phyloP scores from a whole-genome alignment of 2,113 vertebrate genomes.

The Elaphurus davidianus region DNA sequence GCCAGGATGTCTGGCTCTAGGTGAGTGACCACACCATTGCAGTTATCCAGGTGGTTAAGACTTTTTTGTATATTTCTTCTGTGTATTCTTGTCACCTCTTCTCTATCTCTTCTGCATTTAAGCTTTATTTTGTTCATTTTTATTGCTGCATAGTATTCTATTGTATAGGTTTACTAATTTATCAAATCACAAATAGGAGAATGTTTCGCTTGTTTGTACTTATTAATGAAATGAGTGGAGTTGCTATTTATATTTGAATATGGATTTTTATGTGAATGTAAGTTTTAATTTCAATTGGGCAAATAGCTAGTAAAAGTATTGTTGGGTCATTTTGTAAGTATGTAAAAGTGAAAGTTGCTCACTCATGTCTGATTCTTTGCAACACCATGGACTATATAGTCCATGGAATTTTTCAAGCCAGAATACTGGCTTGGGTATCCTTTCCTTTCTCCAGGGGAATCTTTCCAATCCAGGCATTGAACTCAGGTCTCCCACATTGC shows the following conservation, averaged over 20 bases:
- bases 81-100: no score
- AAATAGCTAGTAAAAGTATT: background rate
- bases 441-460: no score
- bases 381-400: no score
- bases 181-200: background rate
- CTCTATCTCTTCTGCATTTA: background rate
- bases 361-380: no score
- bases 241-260: background rate
- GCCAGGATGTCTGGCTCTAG: no score
- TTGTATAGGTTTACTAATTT: background rate
- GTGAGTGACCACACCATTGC: no score
- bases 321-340: background rate
- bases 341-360: background rate
- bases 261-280: background rate
- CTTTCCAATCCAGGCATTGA: no score
- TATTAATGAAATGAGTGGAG: background rate
- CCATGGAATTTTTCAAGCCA: no score
- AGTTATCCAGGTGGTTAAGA: no score
- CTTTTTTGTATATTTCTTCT: no score
- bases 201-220: background rate
- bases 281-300: background rate
- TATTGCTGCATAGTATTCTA: background rate
- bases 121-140: background rate
- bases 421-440: no score
- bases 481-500: no score